These are phyloP conservation scores for Catocala sponsa DNA, from an alignment of 2,888 invertebrate genomes.

Conservation along the genomic window DNA sequence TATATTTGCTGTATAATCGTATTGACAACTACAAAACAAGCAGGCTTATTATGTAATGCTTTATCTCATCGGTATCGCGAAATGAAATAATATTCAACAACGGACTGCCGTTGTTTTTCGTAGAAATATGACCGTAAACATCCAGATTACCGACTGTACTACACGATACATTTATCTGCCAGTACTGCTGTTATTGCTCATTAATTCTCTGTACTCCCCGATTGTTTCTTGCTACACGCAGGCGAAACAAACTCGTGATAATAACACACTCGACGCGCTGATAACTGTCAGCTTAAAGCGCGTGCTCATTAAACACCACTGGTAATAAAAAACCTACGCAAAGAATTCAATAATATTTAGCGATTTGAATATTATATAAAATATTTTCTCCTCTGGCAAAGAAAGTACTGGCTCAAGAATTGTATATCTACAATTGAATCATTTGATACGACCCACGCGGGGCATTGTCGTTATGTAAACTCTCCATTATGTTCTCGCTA, in stretches of 20 bases:
- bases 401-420: constrained; percentile 40
- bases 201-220: constrained; percentile 9
- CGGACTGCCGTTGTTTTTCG: constrained; percentile 2
- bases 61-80: too few relatives aligned
- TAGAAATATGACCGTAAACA: constrained; percentile 4
- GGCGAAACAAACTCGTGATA: constrained; percentile 1
- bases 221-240: constrained; percentile 24
- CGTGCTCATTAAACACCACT: constrained; percentile 6
- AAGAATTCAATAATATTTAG: constrained; percentile 14
- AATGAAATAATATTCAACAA: too few relatives aligned
- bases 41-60: too few relatives aligned
- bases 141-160: neutral
- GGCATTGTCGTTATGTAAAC: constrained; percentile 47
- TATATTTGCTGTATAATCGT: too few relatives aligned
- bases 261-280: constrained; percentile 4
- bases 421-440: constrained; percentile 47
- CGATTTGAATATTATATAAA: constrained; percentile 36
- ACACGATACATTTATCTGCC: constrained; percentile 6
- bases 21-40: too few relatives aligned
- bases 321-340: constrained; percentile 16
- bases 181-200: constrained; percentile 1
- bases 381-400: constrained; percentile 40
- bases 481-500: constrained; percentile 41
- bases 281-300: constrained; percentile 3
- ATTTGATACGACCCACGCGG: constrained; percentile 48